phyloP scores from a whole-genome alignment of 2,113 vertebrate species.

The Alethe castanea region DNA sequence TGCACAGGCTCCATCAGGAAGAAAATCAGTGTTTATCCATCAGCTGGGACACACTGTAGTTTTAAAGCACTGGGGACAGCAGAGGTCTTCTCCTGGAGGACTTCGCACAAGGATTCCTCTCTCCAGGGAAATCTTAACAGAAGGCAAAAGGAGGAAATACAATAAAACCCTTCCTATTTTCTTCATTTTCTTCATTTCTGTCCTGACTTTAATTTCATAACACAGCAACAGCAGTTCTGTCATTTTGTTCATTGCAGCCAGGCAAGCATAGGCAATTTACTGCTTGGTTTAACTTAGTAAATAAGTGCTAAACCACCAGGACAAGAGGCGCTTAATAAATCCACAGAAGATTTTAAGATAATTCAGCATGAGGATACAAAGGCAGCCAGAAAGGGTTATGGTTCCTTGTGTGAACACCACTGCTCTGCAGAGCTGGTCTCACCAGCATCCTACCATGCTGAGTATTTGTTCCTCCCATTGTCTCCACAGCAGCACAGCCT shows the following conservation, averaged over 20 bases:
- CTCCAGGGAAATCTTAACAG: background rate
- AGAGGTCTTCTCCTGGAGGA: background rate
- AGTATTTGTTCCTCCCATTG: background rate
- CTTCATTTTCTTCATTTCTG: background rate
- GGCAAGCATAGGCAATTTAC: conserved; percentile 2
- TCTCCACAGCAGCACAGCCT: background rate
- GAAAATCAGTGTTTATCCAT: background rate
- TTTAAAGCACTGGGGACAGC: background rate
- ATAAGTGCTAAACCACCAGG: background rate
- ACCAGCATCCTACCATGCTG: background rate
- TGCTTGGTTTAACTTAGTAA: conserved; percentile 43
- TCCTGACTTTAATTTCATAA: background rate
- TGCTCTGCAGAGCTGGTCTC: background rate
- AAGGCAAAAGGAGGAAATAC: background rate
- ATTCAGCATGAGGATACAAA: background rate
- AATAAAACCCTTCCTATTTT: background rate
- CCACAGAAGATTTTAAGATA: conserved; percentile 1
- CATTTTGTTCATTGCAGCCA: background rate
- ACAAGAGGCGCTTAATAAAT: background rate
- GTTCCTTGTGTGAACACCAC: background rate
- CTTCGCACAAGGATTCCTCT: background rate
- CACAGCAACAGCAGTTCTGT: background rate
- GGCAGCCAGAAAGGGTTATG: background rate
- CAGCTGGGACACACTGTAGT: background rate
- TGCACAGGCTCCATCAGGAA: background rate